A percentile compares a stretch with the other conserved stretches of the same genome.
Evolutionary conservation across 2,888 invertebrate species (phyloP).

Genomic region (Drosophila borborema): DNA sequence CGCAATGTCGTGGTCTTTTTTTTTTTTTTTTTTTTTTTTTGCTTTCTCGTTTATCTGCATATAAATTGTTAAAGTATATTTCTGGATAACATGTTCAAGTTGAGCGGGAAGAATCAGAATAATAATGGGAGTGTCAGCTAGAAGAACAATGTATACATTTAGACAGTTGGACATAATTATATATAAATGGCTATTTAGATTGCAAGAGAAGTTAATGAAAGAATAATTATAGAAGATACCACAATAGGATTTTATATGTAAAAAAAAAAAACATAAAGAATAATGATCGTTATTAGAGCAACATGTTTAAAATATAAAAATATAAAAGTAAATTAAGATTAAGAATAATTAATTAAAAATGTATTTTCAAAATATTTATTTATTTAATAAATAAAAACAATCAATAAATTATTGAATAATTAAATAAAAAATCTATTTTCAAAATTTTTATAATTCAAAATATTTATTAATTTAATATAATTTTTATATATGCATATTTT

Average conservation of each 20-base stretch:
- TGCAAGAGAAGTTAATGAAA: not conserved
- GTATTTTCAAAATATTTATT: too few species aligned
- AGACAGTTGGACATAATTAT: not conserved
- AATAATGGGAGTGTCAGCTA: constrained; percentile 6
- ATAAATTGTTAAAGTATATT: constrained; percentile 10
- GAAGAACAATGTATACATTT: not conserved
- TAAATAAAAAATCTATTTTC: too few species aligned
- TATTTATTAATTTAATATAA: too few species aligned
- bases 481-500: too few species aligned
- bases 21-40: not conserved
- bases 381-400: too few species aligned
- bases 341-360: too few species aligned
- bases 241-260: too few species aligned
- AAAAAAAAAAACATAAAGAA: not conserved
- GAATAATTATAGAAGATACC: not conserved
- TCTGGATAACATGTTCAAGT: constrained; percentile 11
- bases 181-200: not conserved
- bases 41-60: not conserved
- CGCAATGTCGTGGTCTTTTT: constrained; percentile 10
- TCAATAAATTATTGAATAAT: too few species aligned
- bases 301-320: not conserved
- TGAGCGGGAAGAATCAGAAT: not conserved
- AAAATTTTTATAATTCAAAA: too few species aligned
- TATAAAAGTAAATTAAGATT: not conserved
- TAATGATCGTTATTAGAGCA: not conserved